Evolutionary conservation across 64 coral and sea anemone species (phyloP).

Genomic region (Porites lutea): DNA sequence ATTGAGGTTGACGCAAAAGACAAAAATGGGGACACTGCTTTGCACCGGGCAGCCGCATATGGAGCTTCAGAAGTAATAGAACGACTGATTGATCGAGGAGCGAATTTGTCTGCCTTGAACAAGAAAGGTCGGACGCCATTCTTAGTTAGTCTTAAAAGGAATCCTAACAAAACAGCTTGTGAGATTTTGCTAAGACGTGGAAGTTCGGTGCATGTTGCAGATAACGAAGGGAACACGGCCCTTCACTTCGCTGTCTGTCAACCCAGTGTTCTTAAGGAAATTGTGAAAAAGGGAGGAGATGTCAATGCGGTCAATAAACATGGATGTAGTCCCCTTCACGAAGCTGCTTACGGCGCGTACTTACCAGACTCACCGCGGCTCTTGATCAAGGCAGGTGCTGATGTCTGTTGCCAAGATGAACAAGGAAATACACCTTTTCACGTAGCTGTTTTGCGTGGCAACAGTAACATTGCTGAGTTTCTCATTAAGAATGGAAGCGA

Average conservation of each 20-base stretch:
- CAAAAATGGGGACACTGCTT: conserved; percentile 15
- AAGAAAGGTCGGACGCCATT: conserved; percentile 49
- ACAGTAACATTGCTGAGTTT: not conserved
- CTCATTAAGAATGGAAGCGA: conserved; percentile 30
- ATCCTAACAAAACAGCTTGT: not conserved
- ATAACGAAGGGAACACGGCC: conserved; percentile 30
- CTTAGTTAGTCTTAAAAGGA: not conserved
- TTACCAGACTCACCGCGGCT: not conserved
- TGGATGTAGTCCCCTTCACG: not conserved
- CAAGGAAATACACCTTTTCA: conserved; percentile 53
- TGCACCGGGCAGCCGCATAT: conserved; percentile 24
- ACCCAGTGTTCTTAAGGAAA: not conserved
- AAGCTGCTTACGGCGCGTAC: not conserved
- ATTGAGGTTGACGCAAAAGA: not conserved
- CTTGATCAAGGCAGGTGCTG: conserved; percentile 22
- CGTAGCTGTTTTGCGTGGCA: not conserved
- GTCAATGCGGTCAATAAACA: not conserved
- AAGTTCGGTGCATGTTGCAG: conserved; percentile 8
- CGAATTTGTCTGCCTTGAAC: conserved; percentile 43
- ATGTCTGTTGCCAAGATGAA: conserved; percentile 19
- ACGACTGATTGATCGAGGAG: conserved; percentile 56
- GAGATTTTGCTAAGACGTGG: conserved; percentile 24
- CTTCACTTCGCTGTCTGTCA: conserved; percentile 41
- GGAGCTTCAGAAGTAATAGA: conserved; percentile 9
- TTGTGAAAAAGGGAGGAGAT: not conserved